These are phyloP conservation scores for Lepidurus arcticus DNA, from an alignment of 1,140 invertebrate species.

Conservation along the genomic window DNA sequence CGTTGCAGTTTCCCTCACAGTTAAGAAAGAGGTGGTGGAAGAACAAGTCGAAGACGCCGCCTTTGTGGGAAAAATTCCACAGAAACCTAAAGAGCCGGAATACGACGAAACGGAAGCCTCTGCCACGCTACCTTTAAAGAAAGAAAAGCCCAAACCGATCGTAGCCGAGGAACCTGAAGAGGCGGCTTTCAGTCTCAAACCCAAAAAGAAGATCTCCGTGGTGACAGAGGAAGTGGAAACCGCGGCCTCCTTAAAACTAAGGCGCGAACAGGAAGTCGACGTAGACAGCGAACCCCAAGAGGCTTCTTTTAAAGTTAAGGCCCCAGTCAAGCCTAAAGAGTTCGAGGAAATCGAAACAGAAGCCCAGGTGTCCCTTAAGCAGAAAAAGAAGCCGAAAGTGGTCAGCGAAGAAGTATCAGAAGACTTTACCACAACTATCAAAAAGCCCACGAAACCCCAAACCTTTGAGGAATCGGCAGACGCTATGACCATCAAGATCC, in stretches of 20 bases:
- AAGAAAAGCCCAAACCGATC: slow-evolving; percentile 40
- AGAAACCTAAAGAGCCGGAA: not conserved
- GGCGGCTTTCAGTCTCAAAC: slow-evolving; percentile 36
- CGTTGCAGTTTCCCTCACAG: not conserved
- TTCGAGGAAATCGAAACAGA: slow-evolving; percentile 33
- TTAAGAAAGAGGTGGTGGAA: not conserved
- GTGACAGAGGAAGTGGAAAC: slow-evolving; percentile 37
- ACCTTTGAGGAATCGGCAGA: slow-evolving; percentile 15
- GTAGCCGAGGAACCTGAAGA: slow-evolving; percentile 28
- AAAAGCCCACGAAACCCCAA: slow-evolving; percentile 47
- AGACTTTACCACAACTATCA: slow-evolving; percentile 55
- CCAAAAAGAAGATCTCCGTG: slow-evolving; percentile 25
- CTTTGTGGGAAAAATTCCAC: not conserved
- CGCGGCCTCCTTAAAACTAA: slow-evolving; percentile 47
- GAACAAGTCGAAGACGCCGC: slow-evolving; percentile 22
- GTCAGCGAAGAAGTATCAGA: slow-evolving; percentile 43
- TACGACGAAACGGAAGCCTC: slow-evolving; percentile 27
- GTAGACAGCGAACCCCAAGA: slow-evolving; percentile 29
- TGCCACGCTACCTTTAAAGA: slow-evolving; percentile 38
- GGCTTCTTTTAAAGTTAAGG: slow-evolving; percentile 28
- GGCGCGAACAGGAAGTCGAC: slow-evolving; percentile 32
- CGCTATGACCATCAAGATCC: not conserved
- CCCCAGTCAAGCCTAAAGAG: slow-evolving; percentile 26
- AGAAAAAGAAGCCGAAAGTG: slow-evolving; percentile 29
- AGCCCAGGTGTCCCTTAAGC: slow-evolving; percentile 18